A percentile compares a stretch with the other conserved stretches of the same genome.
phyloP scores from a whole-genome alignment of 2,888 invertebrate species.

The Eristalinus sepulchralis region DNA sequence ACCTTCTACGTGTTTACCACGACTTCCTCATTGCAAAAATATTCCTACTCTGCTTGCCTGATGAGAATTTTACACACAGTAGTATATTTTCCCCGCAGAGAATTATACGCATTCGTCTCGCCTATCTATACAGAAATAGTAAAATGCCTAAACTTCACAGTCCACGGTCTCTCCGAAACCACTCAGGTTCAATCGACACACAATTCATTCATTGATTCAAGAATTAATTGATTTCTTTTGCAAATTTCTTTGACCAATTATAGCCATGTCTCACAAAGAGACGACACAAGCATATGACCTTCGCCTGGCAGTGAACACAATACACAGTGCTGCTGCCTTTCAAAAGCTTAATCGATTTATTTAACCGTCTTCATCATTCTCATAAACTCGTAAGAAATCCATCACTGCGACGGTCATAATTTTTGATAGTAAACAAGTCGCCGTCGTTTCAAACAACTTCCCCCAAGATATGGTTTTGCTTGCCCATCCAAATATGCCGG shows the following conservation, averaged over 20 bases:
- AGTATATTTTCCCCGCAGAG: not conserved
- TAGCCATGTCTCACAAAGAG: not conserved
- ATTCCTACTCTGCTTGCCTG: not conserved
- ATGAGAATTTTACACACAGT: not conserved
- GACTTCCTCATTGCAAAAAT: conserved; percentile 13
- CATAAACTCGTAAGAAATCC: conserved; percentile 13
- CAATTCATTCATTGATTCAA: conserved; percentile 25
- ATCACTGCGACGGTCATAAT: not conserved
- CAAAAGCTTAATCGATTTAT: conserved; percentile 4
- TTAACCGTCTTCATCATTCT: not conserved
- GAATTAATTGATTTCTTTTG: conserved; percentile 30
- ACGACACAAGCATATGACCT: not conserved
- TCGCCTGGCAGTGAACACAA: not conserved
- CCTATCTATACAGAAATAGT: not conserved
- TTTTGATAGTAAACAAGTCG: not conserved
- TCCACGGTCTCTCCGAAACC: not conserved
- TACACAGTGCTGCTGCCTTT: not conserved
- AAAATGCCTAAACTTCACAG: not conserved
- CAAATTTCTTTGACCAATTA: conserved; percentile 14
- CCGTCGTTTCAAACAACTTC: not conserved
- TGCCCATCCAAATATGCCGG: not conserved
- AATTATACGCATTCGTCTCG: not conserved
- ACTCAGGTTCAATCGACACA: not conserved
- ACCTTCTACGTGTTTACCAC: not conserved
- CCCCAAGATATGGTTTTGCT: not conserved